A percentile compares a stretch with the other conserved stretches of the same genome.
phyloP scores from a whole-genome alignment of 2,113 vertebrate genomes.

The Cyanoramphus novaezelandiae region DNA sequence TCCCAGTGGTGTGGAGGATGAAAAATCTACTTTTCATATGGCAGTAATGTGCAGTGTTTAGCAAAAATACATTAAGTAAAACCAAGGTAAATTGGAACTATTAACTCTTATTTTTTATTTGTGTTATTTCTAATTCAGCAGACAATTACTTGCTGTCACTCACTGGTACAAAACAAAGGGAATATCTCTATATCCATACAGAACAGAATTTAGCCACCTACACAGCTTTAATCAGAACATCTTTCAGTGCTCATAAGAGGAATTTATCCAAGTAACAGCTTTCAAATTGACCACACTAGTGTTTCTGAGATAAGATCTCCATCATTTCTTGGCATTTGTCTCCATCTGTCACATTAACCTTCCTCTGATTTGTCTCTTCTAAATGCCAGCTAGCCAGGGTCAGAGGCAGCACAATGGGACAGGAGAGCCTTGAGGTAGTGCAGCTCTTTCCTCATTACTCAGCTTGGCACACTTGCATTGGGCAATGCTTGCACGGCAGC shows the following conservation, averaged over 20 bases:
- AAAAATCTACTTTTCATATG: neutral
- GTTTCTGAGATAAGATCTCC: neutral
- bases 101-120: neutral
- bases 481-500: neutral
- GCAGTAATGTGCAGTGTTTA: neutral
- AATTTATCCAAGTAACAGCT: slow-evolving; percentile 24
- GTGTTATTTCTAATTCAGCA: neutral
- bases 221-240: slow-evolving; percentile 34
- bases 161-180: neutral
- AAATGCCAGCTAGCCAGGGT: neutral
- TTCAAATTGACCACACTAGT: neutral
- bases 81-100: neutral
- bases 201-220: slow-evolving; percentile 26
- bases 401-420: neutral
- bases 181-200: neutral
- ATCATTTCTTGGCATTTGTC: neutral
- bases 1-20: neutral
- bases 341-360: neutral
- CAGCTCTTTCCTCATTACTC: neutral
- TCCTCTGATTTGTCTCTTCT: neutral
- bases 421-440: neutral
- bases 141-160: neutral
- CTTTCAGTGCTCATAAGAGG: neutral
- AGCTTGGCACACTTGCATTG: fast-evolving
- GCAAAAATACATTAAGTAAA: neutral